Conservation (phyloP, 2,113 vertebrate species). For the Chelonoidis abingdonii region DNA sequence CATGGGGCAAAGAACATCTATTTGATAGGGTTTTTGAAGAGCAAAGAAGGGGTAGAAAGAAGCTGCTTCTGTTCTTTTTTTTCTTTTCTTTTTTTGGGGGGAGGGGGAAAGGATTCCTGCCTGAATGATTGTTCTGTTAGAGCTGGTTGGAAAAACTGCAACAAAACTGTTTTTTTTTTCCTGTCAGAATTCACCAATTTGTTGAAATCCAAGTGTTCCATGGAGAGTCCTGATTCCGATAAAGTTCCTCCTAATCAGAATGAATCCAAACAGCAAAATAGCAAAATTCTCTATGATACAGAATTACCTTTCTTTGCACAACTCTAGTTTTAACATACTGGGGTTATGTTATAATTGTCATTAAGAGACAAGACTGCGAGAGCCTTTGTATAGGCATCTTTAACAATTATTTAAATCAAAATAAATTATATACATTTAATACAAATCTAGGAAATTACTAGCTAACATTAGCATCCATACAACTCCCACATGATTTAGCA, state of each 20-base stretch:
- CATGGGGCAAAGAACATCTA: background rate
- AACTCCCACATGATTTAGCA: background rate
- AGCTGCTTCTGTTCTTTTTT: too few species aligned
- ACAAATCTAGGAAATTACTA: background rate
- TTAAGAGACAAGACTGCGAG: background rate
- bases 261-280: background rate
- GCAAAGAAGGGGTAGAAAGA: background rate
- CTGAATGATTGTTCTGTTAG: background rate
- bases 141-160: background rate
- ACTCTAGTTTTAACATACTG: background rate
- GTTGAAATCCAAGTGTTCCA: background rate
- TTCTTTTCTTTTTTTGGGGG: too few species aligned
- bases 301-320: background rate
- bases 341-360: background rate
- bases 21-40: background rate
- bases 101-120: too few species aligned
- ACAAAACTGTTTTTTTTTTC: background rate
- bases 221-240: background rate
- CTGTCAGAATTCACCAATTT: too few species aligned
- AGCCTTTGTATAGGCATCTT: background rate
- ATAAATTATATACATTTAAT: background rate
- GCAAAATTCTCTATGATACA: background rate
- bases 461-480: background rate
- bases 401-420: background rate
- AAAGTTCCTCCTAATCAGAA: background rate